Percentiles rank a stretch among this genome's conserved stretches.
Evolutionary conservation across 1,140 invertebrate genomes (phyloP).

Genomic region (Metopolophium dirhodum): DNA sequence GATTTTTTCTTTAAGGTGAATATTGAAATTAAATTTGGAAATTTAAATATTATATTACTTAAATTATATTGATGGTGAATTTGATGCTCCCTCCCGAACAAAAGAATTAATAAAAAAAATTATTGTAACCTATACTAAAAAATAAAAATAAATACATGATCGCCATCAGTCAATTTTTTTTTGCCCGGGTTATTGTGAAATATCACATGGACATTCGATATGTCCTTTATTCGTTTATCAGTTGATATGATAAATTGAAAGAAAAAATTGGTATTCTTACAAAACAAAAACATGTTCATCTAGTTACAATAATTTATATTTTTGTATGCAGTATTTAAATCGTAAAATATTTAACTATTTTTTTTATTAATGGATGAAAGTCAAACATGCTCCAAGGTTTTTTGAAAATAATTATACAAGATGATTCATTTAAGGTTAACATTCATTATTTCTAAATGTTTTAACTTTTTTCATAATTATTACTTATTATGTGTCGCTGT

Average conservation of each 20-base stretch:
- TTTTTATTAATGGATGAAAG: background rate
- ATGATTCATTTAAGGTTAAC: background rate
- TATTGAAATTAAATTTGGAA: background rate
- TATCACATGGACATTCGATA: background rate
- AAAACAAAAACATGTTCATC: background rate
- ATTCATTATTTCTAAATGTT: background rate
- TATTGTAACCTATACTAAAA: background rate
- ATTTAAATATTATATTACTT: background rate
- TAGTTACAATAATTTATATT: background rate
- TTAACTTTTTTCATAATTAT: background rate
- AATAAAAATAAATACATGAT: background rate
- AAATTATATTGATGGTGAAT: background rate
- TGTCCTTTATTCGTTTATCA: background rate
- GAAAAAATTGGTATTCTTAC: background rate
- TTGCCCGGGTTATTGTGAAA: background rate
- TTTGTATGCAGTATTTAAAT: background rate
- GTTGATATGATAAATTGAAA: background rate
- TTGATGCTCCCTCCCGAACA: background rate
- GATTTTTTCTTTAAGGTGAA: background rate
- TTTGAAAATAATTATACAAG: background rate
- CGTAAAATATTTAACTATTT: background rate
- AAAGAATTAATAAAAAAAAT: background rate
- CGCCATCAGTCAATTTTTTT: background rate
- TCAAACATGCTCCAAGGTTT: background rate
- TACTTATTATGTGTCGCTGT: background rate